Evolutionary conservation across 2,113 vertebrate genomes (phyloP).

Genomic region (Megaceryle maxima): DNA sequence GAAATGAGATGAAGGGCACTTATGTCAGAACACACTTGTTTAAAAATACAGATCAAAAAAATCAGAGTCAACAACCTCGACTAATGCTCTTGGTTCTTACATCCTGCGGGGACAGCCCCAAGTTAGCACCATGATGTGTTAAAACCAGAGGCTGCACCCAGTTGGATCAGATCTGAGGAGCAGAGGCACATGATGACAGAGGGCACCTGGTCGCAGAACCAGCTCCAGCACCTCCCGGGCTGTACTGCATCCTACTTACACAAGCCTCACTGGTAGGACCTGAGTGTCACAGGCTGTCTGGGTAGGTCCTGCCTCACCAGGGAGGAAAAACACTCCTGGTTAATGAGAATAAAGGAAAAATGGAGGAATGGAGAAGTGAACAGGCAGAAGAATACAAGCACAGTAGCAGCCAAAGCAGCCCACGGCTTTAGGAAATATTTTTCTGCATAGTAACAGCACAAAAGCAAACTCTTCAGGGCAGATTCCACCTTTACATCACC

Average conservation of each 20-base stretch:
- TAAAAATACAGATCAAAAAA: neutral
- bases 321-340: neutral
- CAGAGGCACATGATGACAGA: neutral
- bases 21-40: neutral
- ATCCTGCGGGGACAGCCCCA: rapidly evolving
- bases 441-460: neutral
- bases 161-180: neutral
- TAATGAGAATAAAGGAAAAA: neutral
- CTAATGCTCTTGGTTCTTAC: rapidly evolving
- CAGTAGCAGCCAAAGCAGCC: neutral
- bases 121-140: neutral
- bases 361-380: neutral
- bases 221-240: neutral
- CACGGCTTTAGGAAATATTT: neutral
- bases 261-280: neutral
- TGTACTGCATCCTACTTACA: rapidly evolving
- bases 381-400: neutral
- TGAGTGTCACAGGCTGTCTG: rapidly evolving
- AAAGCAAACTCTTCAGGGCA: neutral
- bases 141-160: neutral
- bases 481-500: neutral
- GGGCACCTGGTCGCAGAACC: neutral
- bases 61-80: neutral
- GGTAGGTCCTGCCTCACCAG: neutral
- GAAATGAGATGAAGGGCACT: neutral